phyloP scores from a whole-genome alignment of 2,113 vertebrate species.

The Sylvilagus bachmani region DNA sequence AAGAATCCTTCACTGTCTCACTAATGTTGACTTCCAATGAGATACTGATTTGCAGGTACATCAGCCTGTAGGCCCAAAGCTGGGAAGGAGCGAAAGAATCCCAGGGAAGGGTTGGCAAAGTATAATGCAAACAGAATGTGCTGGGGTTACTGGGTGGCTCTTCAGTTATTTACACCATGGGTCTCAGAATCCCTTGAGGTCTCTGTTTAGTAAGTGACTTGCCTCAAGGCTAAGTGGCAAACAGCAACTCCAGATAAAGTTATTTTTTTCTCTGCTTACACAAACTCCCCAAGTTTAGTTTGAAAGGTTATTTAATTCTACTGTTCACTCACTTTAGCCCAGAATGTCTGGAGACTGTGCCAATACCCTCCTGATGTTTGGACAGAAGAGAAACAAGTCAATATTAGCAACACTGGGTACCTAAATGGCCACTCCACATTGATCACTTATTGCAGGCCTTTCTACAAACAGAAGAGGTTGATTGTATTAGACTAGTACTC shows the following conservation, averaged over 20 bases:
- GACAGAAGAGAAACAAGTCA: background rate
- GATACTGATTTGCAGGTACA: background rate
- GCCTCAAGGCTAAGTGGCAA: no score
- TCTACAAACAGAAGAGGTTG: background rate
- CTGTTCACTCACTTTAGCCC: background rate
- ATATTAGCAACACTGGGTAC: background rate
- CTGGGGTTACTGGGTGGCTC: background rate
- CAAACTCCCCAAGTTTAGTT: background rate
- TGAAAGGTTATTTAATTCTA: background rate
- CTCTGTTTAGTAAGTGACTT: background rate
- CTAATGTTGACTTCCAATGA: accelerated
- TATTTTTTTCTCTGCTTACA: background rate
- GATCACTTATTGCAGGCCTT: background rate
- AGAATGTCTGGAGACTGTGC: background rate
- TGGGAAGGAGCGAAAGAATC: background rate
- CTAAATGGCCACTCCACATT: background rate
- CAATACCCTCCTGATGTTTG: background rate
- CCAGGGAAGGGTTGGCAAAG: accelerated
- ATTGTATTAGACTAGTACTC: background rate
- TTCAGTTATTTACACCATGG: background rate
- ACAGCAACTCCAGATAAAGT: background rate
- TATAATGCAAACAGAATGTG: background rate
- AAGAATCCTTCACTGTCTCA: background rate
- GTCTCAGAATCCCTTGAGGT: background rate
- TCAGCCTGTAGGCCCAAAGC: background rate